Percentiles rank a stretch among this genome's conserved stretches.
Evolutionary conservation across 2,888 invertebrate genomes (phyloP).

Genomic region (Aphrophora alni): DNA sequence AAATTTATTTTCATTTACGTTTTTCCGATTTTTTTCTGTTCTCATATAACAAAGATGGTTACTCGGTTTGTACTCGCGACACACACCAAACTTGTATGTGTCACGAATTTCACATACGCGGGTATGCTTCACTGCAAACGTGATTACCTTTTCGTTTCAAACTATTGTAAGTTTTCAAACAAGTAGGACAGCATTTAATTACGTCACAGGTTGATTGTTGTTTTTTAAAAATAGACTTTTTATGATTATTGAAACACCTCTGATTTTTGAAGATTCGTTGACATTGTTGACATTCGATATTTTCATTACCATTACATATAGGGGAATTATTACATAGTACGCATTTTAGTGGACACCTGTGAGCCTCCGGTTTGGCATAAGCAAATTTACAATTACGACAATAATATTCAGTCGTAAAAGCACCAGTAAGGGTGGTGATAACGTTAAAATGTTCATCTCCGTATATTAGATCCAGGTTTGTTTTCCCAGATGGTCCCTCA

Average conservation of each 20-base stretch:
- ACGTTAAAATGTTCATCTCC: background rate
- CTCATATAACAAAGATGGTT: slow-evolving; percentile 7
- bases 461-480: background rate
- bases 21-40: background rate
- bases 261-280: slow-evolving; percentile 7
- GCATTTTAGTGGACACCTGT: slow-evolving; percentile 16
- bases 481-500: background rate
- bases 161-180: too few species aligned
- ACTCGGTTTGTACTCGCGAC: background rate
- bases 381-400: background rate
- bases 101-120: too few species aligned
- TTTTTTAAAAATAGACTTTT: too few species aligned
- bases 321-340: background rate
- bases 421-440: background rate
- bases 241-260: background rate
- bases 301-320: background rate
- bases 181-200: too few species aligned
- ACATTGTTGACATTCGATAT: background rate
- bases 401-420: background rate
- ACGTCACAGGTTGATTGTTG: too few species aligned
- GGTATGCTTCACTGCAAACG: background rate
- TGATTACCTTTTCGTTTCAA: background rate
- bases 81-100: background rate
- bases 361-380: background rate
- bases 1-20: background rate